phyloP scores from a whole-genome alignment of 2,797 vertebrate genomes.

The Enteromius afrohamiltoni region DNA sequence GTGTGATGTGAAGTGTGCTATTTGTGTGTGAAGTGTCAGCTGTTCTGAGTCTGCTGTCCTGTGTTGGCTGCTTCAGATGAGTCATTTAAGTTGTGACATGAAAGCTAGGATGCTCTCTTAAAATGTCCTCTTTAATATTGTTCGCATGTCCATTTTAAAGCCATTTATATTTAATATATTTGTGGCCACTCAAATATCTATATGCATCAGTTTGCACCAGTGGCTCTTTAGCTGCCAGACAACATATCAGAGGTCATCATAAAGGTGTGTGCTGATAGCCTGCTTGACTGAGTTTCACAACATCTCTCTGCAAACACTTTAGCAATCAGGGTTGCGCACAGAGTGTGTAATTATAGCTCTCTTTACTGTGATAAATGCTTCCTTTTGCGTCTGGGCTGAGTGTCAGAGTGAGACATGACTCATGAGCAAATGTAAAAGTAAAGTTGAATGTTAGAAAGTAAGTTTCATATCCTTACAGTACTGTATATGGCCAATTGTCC shows the following conservation, averaged over 20 bases:
- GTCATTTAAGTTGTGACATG: neutral
- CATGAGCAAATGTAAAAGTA: slow-evolving; percentile 16
- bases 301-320: slow-evolving; percentile 48
- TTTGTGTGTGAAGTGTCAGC: neutral
- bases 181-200: neutral
- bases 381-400: slow-evolving; percentile 12
- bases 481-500: neutral
- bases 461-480: neutral
- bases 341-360: slow-evolving; percentile 17
- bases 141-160: neutral
- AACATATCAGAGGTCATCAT: slow-evolving; percentile 42
- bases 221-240: slow-evolving; percentile 36
- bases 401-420: neutral
- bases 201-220: neutral
- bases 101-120: neutral
- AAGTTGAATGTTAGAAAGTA: neutral
- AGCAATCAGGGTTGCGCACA: slow-evolving; percentile 20
- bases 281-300: slow-evolving; percentile 45
- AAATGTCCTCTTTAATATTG: neutral
- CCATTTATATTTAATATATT: neutral
- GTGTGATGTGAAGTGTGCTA: neutral
- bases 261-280: slow-evolving; percentile 40
- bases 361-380: slow-evolving; percentile 31
- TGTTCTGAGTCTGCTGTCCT: neutral
- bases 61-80: neutral